These are phyloP conservation scores for Rhinoraja longicauda DNA, from an alignment of 2,797 vertebrate genomes.

Conservation along the genomic window DNA sequence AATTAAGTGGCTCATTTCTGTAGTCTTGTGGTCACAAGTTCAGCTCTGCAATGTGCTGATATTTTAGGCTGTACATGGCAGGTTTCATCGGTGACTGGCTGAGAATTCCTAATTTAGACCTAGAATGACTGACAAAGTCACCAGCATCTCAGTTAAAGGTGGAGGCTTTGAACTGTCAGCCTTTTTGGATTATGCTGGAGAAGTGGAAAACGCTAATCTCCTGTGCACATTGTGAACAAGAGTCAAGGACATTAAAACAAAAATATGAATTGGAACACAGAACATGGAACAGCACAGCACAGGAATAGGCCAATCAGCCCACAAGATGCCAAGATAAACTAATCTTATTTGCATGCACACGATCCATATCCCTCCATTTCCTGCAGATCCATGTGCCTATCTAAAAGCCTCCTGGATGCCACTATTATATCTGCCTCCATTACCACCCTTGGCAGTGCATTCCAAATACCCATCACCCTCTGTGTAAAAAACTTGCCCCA, in stretches of 20 bases:
- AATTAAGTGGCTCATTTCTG: neutral
- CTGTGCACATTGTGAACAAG: neutral
- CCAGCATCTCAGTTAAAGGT: neutral
- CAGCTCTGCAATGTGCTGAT: neutral
- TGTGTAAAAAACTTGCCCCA: no score
- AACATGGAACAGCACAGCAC: no score
- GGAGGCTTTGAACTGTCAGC: neutral
- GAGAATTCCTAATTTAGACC: neutral
- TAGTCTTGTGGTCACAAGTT: neutral
- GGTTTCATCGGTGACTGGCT: neutral
- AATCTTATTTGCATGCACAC: no score
- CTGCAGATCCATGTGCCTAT: no score
- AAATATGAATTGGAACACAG: neutral
- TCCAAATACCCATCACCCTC: no score
- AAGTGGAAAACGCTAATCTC: neutral
- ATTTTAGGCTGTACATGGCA: neutral
- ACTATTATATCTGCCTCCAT: no score
- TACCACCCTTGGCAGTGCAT: no score
- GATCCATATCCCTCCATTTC: no score
- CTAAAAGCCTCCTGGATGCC: no score
- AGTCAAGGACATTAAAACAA: neutral
- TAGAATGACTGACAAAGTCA: neutral
- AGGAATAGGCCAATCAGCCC: no score
- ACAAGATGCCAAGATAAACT: no score
- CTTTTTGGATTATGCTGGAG: neutral